Base-by-base conservation (phyloP, 1,140 invertebrate species). In the Orchestia grillus region DNA sequence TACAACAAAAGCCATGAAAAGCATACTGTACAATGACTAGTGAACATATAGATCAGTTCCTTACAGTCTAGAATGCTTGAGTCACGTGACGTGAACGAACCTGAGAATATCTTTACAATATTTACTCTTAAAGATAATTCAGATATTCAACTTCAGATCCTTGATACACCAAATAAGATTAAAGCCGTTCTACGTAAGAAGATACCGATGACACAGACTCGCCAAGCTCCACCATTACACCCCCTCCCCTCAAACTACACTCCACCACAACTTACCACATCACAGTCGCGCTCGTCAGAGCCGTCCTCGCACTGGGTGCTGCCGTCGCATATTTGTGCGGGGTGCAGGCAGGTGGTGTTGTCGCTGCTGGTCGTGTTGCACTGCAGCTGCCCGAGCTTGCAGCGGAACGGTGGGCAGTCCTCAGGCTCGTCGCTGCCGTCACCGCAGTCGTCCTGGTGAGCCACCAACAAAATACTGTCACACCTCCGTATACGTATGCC, bases 351-450 rank as follows among this genome's bases (percentile, higher is more conserved):
- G 92, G 98, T 97, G 95, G 97, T 97, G 96, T 98, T 98, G 91
- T 97, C 44, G 44, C 92, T 94, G 92, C 92, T 94, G 43, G 43
- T 45, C 15, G 43, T 11, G n/a, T 96, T 97, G 97, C 98, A 99
- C 97, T 99, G 98, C 97, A 98, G 99, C 97, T 99, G 98, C 0
- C 98, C 98, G 40, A 98, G 98, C 44, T 97, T 97, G 97, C 99
- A 99, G 87, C 98, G 97, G 97, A 98, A 99, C 44, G 97, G 97
- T 0, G 98, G 98, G 97, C 98, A 99, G 87, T 98, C 97, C 16
- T 97, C 97, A 0, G 98, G 98, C 97, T 99, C 98, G 97, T 98
- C 98, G 62, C 98, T 98, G n/a, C 98, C 98, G 97, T 98, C 98
- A 0, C 98, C 98, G 97, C 98, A 99, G 97, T 99, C 98, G 97